phyloP scores from a whole-genome alignment of 2,113 vertebrate species.

The Syngnathus scovelli region DNA sequence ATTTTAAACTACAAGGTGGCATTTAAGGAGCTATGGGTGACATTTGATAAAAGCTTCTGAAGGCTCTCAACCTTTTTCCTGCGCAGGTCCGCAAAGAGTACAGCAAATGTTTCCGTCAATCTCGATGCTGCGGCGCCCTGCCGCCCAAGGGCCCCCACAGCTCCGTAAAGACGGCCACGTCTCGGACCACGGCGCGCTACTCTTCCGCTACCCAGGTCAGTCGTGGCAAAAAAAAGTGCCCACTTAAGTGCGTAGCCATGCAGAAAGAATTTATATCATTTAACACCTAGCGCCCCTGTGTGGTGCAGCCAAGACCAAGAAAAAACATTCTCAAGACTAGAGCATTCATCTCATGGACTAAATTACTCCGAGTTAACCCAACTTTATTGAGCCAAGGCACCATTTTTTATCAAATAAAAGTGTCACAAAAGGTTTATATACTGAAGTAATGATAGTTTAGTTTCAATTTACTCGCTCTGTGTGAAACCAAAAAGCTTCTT shows the following conservation, averaged over 20 bases:
- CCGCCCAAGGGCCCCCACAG: conserved; percentile 89
- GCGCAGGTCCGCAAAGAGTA: conserved; percentile 94
- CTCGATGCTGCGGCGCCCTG: conserved; percentile 87
- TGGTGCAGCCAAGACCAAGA: too few relatives aligned
- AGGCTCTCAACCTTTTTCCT: background rate
- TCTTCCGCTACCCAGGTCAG: conserved; percentile 95
- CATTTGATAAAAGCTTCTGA: conserved; percentile 42
- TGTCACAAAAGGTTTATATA: background rate
- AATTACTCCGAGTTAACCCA: background rate
- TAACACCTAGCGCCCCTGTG: too few relatives aligned
- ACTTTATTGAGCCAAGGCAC: background rate
- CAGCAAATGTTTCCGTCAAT: conserved; percentile 94
- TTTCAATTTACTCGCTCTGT: too few relatives aligned
- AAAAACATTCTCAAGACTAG: too few relatives aligned
- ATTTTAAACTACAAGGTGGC: conserved; percentile 22
- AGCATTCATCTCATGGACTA: background rate
- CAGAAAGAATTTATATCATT: background rate
- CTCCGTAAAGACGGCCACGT: conserved; percentile 85
- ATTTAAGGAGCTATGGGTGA: conserved; percentile 44
- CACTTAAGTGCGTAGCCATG: background rate
- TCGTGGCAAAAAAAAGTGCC: background rate
- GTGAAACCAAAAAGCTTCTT: too few relatives aligned
- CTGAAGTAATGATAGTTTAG: too few relatives aligned
- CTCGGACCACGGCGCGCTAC: conserved; percentile 89
- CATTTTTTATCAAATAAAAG: background rate